phyloP scores from a whole-genome alignment of 2,113 vertebrate species.

The Sarotherodon lohbergeri region DNA sequence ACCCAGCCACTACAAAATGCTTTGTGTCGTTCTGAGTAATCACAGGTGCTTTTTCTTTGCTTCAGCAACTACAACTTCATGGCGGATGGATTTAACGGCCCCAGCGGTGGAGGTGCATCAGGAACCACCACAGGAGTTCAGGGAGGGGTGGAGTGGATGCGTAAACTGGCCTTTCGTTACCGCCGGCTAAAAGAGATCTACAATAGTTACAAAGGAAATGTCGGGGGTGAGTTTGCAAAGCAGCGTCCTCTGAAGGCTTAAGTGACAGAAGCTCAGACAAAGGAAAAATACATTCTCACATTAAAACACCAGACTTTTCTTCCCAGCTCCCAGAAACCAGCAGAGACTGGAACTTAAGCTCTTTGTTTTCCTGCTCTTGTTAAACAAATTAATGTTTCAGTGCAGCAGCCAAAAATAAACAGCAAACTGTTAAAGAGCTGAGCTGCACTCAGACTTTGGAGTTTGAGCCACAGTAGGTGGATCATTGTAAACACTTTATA shows the following conservation, averaged over 20 bases:
- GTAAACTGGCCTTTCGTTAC: constrained; percentile 96
- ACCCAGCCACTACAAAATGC: background rate
- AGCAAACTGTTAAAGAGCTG: background rate
- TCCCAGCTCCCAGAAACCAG: background rate
- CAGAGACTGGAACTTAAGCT: background rate
- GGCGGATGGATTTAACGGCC: constrained; percentile 88
- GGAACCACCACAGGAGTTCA: constrained; percentile 81
- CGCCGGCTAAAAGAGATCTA: constrained; percentile 94
- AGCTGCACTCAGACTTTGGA: background rate
- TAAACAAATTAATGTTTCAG: background rate
- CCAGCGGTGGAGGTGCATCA: constrained; percentile 74
- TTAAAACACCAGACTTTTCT: background rate
- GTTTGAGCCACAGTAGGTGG: background rate
- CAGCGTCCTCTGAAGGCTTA: background rate
- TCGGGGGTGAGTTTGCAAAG: constrained; percentile 77
- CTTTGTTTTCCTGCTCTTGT: background rate
- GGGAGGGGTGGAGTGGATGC: constrained; percentile 97
- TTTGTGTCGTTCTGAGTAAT: background rate
- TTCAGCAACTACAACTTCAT: constrained; percentile 92
- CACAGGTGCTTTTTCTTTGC: background rate
- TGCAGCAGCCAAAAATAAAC: background rate
- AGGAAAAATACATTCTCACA: background rate
- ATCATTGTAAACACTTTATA: rapidly evolving
- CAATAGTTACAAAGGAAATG: constrained; percentile 86
- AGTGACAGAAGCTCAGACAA: background rate